Evolutionary conservation across 2,888 invertebrate genomes (phyloP).

Genomic region (Cryptus armator): DNA sequence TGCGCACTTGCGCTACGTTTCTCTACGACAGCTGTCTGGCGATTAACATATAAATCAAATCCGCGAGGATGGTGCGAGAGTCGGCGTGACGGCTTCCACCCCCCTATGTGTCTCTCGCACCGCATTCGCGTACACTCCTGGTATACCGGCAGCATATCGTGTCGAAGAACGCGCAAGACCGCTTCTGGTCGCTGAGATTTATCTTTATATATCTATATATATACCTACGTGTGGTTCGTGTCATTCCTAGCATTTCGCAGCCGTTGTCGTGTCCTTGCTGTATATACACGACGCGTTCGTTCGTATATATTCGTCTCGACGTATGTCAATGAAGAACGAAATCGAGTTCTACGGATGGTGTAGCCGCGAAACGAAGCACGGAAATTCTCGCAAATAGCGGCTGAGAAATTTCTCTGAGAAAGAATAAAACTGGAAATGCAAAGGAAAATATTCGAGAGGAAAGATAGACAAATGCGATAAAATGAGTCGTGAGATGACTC

Average conservation of each 20-base stretch:
- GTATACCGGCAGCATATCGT: slow-evolving; percentile 19
- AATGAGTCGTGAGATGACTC: background rate
- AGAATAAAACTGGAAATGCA: slow-evolving; percentile 29
- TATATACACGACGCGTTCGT: background rate
- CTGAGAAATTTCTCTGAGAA: slow-evolving; percentile 28
- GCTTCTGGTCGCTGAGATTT: slow-evolving; percentile 31
- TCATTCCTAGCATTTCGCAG: slow-evolving; percentile 41
- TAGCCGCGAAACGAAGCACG: slow-evolving; percentile 43
- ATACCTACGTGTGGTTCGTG: background rate
- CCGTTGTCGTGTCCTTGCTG: slow-evolving; percentile 24
- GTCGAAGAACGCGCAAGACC: slow-evolving; percentile 24
- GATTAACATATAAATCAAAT: slow-evolving; percentile 85
- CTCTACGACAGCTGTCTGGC: slow-evolving; percentile 77
- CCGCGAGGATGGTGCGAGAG: slow-evolving; percentile 64
- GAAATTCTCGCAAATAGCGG: slow-evolving; percentile 28
- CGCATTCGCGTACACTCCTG: slow-evolving; percentile 8
- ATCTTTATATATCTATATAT: slow-evolving; percentile 6
- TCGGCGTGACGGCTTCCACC: slow-evolving; percentile 25
- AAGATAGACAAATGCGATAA: background rate
- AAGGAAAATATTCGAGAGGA: slow-evolving; percentile 13
- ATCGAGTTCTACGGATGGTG: slow-evolving; percentile 51
- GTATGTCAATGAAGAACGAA: slow-evolving; percentile 63
- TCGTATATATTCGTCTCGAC: slow-evolving; percentile 47
- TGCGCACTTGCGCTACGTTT: slow-evolving; percentile 74
- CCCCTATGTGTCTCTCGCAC: slow-evolving; percentile 10